Base-by-base conservation (phyloP, 2,113 vertebrate genomes). In the Pygoscelis adeliae region DNA sequence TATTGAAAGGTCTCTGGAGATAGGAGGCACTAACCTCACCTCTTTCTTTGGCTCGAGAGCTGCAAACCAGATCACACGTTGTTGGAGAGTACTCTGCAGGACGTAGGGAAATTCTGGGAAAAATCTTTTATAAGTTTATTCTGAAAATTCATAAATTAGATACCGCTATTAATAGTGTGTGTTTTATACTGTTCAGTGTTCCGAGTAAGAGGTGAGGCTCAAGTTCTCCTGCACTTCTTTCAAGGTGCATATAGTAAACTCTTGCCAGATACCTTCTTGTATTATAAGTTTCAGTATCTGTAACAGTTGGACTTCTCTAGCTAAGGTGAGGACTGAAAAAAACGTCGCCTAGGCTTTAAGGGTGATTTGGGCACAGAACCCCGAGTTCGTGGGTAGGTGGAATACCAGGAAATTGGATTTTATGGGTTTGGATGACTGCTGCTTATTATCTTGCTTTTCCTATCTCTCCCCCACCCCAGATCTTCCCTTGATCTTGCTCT, bases 91-190 rank as follows among this genome's bases (percentile, higher is more conserved):
- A 38, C 9, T 53, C 56, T 67, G 61, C 2, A 5, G 40, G 29
- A 55, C 25, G 13, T 5, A n/a, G 63, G 22, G 15, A 65, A 59
- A n/a, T 62, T 70, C 19, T 84, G 30, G 13, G 38, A 59, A 69
- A 82, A 71, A 82, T 29, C 20, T 93, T 74, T 71, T 47, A 9
- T 55, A 26, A 66, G 25, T 10, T 70, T 36, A 30, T 40, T 65
- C 46, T 32, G 50, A 58, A 85, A 83, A 27, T 1, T 0, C 17
- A 13, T 84, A 46, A 74, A 47, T 81, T 19, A 42, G 21, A 46
- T 36, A 14, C 8, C 0, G 0, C 17, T 71, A 0, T 71, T 78
- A 82, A 26, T 10, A 50, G 12, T 40, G 13, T 59, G 21, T 76
- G 53, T n/a, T 67, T 90, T 49, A 15, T 15, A 34, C 23, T 65